These are phyloP conservation scores for Pteropus alecto DNA, from an alignment of 2,113 vertebrate genomes.

Conservation along the genomic window DNA sequence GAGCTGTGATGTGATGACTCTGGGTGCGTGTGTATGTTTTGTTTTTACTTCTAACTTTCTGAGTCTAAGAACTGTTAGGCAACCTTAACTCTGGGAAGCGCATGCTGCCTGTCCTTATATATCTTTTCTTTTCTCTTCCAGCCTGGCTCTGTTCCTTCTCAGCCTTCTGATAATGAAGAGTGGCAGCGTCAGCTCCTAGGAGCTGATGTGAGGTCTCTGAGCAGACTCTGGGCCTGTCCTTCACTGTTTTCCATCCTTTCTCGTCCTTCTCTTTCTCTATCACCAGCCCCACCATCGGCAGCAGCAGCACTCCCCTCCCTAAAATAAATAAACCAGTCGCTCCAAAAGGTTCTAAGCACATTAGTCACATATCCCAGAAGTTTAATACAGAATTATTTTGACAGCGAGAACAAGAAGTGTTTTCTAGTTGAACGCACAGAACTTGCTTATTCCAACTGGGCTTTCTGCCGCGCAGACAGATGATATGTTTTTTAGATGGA, in stretches of 20 bases:
- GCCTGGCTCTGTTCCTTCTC: background rate
- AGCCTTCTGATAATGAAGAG: background rate
- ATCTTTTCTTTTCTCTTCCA: background rate
- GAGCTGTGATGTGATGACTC: background rate
- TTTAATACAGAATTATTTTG: slow-evolving; percentile 71
- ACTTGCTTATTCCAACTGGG: slow-evolving; percentile 76
- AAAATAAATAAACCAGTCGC: slow-evolving; percentile 73
- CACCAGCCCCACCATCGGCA: slow-evolving; percentile 20
- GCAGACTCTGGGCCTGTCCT: background rate
- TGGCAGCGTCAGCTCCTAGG: background rate
- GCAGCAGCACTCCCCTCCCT: slow-evolving; percentile 60
- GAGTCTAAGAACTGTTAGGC: slow-evolving; percentile 55
- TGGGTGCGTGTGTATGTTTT: background rate
- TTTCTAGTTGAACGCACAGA: slow-evolving; percentile 73
- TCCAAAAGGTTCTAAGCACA: slow-evolving; percentile 68
- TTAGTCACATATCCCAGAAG: slow-evolving; percentile 69
- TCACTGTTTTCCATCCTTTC: background rate
- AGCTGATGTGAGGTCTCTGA: background rate
- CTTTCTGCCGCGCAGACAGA: slow-evolving; percentile 60
- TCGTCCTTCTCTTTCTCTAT: background rate
- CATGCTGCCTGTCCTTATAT: accelerated
- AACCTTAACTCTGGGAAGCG: background rate
- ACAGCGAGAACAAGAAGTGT: slow-evolving; percentile 57
- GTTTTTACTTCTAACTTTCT: background rate
- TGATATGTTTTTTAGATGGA: slow-evolving; percentile 68